A percentile compares a stretch with the other conserved stretches of the same genome.
Evolutionary conservation across 2,113 vertebrate species (phyloP).

Genomic region (Pyrgilauda ruficollis): DNA sequence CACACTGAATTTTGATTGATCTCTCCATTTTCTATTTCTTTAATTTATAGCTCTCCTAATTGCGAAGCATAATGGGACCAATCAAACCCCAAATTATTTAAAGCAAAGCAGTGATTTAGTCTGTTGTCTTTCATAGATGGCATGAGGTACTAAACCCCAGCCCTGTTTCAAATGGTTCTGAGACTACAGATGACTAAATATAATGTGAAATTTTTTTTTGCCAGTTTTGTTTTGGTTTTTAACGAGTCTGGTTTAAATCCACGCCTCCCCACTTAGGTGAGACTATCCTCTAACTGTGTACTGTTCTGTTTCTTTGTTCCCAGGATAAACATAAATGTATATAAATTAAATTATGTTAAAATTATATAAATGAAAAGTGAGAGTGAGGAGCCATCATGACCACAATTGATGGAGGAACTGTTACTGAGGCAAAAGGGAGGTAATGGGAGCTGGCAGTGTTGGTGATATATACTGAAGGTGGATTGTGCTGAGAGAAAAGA

Average conservation of each 20-base stretch:
- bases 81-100: background rate
- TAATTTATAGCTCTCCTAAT: background rate
- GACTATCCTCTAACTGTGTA: fast-evolving
- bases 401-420: background rate
- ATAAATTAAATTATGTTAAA: background rate
- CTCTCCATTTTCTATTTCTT: background rate
- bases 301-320: background rate
- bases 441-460: background rate
- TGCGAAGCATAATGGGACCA: background rate
- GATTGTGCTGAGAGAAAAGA: background rate
- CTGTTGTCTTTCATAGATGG: background rate
- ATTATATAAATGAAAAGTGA: background rate
- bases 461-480: background rate
- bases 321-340: background rate
- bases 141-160: background rate
- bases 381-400: background rate
- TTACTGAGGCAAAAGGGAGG: background rate
- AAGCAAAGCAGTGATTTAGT: background rate
- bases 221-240: background rate
- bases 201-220: background rate
- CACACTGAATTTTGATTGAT: background rate
- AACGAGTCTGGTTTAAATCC: fast-evolving
- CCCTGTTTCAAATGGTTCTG: background rate
- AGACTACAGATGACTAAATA: background rate
- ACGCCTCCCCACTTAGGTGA: background rate